phyloP scores from a whole-genome alignment of 2,797 vertebrate genomes.

The Iguana delicatissima region DNA sequence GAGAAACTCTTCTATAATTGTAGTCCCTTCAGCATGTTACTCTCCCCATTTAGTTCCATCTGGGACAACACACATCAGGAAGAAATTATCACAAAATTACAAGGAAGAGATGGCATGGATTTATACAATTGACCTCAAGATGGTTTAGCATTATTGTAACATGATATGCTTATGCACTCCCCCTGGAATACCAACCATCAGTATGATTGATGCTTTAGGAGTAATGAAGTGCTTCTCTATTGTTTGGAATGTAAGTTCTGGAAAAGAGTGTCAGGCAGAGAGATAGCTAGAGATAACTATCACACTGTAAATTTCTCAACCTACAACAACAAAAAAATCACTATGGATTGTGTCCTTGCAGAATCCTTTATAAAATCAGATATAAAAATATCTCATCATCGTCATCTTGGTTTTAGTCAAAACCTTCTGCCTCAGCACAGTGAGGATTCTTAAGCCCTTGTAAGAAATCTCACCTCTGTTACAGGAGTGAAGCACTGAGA shows the following conservation, averaged over 20 bases:
- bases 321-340: not conserved
- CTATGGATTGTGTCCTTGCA: not conserved
- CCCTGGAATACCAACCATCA: not conserved
- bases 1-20: conserved; percentile 6
- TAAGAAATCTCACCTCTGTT: too few relatives aligned
- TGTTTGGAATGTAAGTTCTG: not conserved
- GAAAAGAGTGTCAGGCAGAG: not conserved
- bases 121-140: conserved; percentile 12
- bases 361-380: too few relatives aligned
- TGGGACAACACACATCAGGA: conserved; percentile 13
- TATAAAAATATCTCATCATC: too few relatives aligned
- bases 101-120: not conserved
- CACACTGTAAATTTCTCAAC: not conserved
- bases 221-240: not conserved
- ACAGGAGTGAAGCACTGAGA: too few relatives aligned
- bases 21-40: not conserved
- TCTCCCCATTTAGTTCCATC: conserved; percentile 1
- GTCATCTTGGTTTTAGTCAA: too few relatives aligned
- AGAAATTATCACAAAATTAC: conserved; percentile 9
- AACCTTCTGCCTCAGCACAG: too few relatives aligned
- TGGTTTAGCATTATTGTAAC: not conserved
- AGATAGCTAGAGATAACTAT: not conserved
- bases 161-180: not conserved
- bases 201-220: not conserved
- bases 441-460: too few relatives aligned